Evolutionary conservation across 2,888 invertebrate species (phyloP), one percentile per base, ranked within the genome.

Genomic region (Merodon equestris): DNA sequence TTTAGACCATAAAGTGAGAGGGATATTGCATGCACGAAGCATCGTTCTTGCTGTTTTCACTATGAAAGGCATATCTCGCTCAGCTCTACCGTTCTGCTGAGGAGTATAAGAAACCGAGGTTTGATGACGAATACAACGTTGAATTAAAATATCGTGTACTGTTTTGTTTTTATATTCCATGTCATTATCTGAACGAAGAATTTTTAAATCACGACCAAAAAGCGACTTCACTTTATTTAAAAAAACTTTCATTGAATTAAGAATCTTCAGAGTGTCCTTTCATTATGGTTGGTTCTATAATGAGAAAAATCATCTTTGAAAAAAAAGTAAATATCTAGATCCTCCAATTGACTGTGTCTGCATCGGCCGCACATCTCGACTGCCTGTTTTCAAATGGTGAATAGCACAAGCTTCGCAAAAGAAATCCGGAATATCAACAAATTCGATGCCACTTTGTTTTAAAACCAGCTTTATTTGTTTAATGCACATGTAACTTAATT

Each of bases 41-140:
- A 84, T 81, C 7, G 82, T 48, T 40, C 86, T 40, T 10, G 40
- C 40, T 9, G n/a, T 40, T 40, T 40, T 10, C 9, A 86, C 82
- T 9, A 86, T 73, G 45, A 84, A 86, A 61, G 85, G 81, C 73
- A 84, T 88, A 63, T 87, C 85, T 7, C 86, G 75, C 64, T 87
- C 86, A 0, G 85, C 84, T 48, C 82, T 76, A 2, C 86, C 86
- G 79, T 88, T 89, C 70, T 87, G 86, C 74, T 87, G 83, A 3
- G 87, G 86, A 3, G 12, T 40, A 40, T 40, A 40, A n/a, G 40
- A 10, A 40, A 40, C 40, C 10, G 40, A n/a, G 12, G n/a, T 79
- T 60, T 83, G 84, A 48, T 83, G 82, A 38, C 70, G 48, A 15
- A 40, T 40, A n/a, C 40, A 3, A 40, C 40, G 40, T 3, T 40